These are phyloP conservation scores for Plagodis pulveraria DNA, from an alignment of 2,888 invertebrate genomes.

Conservation along the genomic window DNA sequence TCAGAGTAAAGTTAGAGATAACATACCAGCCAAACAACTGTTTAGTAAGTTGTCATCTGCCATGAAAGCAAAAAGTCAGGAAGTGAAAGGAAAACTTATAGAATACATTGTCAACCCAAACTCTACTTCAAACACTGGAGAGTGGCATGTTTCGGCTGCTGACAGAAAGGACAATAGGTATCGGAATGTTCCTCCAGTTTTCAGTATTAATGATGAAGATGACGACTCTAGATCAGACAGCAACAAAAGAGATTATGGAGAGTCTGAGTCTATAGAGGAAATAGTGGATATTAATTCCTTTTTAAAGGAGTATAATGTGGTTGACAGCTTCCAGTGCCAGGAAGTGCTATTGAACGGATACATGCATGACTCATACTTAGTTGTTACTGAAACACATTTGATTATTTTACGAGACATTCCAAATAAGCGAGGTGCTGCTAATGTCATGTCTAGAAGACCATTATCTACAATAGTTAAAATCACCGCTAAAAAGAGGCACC, in stretches of 20 bases:
- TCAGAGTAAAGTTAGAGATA: slow-evolving; percentile 60
- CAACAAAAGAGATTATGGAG: slow-evolving; percentile 68
- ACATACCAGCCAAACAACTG: slow-evolving; percentile 86
- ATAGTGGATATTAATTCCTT: slow-evolving; percentile 92
- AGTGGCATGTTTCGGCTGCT: slow-evolving; percentile 93
- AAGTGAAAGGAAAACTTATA: slow-evolving; percentile 95
- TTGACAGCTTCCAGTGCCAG: slow-evolving; percentile 95
- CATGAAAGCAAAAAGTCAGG: slow-evolving; percentile 95
- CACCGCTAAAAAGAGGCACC: slow-evolving; percentile 97
- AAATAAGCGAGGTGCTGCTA: slow-evolving; percentile 91
- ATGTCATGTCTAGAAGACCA: slow-evolving; percentile 94
- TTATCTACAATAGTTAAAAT: slow-evolving; percentile 97
- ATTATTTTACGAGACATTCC: slow-evolving; percentile 93
- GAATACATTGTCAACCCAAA: slow-evolving; percentile 97
- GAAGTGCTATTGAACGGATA: slow-evolving; percentile 96
- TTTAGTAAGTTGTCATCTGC: slow-evolving; percentile 94
- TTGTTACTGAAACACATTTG: slow-evolving; percentile 94
- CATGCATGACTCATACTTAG: slow-evolving; percentile 94
- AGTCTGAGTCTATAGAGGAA: slow-evolving; percentile 88
- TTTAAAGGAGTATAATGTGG: slow-evolving; percentile 92
- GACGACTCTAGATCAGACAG: slow-evolving; percentile 67
- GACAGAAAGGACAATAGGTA: slow-evolving; percentile 95
- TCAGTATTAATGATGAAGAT: slow-evolving; percentile 96
- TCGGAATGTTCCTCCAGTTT: slow-evolving; percentile 95
- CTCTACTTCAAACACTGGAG: slow-evolving; percentile 83